Evolutionary conservation across 2,888 invertebrate genomes (phyloP).

Genomic region (Drosophila subquinaria): DNA sequence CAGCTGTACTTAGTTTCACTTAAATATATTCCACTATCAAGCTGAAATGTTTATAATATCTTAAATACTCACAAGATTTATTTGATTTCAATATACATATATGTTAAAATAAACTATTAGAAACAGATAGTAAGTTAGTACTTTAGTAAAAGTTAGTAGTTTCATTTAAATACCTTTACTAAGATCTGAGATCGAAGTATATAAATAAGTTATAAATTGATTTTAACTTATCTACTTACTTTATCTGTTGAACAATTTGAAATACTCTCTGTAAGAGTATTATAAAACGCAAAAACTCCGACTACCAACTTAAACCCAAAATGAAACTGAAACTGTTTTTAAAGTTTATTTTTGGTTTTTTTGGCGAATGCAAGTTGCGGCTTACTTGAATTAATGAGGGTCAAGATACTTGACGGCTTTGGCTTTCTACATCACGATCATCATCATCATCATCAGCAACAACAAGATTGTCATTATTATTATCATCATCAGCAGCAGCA

Average conservation of each 20-base stretch:
- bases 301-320: constrained; percentile 35
- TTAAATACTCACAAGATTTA: not conserved
- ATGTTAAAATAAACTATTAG: no score
- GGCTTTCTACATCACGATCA: constrained; percentile 52
- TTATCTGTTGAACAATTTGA: not conserved
- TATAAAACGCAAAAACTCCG: constrained; percentile 1
- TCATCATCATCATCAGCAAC: not conserved
- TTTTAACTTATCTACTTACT: no score
- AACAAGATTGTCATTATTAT: not conserved
- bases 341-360: constrained; percentile 8
- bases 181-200: not conserved
- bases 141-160: no score
- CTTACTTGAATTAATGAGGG: constrained; percentile 78
- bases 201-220: no score
- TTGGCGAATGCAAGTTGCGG: constrained; percentile 55
- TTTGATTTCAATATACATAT: not conserved
- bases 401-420: constrained; percentile 73
- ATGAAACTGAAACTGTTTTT: constrained; percentile 51
- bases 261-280: not conserved
- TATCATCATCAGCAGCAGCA: constrained; percentile 4
- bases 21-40: not conserved
- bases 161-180: not conserved
- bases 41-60: not conserved
- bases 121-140: no score
- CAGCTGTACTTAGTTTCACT: not conserved